These are phyloP conservation scores for Myocastor coypus DNA, from an alignment of 2,113 vertebrate species.

Conservation along the genomic window DNA sequence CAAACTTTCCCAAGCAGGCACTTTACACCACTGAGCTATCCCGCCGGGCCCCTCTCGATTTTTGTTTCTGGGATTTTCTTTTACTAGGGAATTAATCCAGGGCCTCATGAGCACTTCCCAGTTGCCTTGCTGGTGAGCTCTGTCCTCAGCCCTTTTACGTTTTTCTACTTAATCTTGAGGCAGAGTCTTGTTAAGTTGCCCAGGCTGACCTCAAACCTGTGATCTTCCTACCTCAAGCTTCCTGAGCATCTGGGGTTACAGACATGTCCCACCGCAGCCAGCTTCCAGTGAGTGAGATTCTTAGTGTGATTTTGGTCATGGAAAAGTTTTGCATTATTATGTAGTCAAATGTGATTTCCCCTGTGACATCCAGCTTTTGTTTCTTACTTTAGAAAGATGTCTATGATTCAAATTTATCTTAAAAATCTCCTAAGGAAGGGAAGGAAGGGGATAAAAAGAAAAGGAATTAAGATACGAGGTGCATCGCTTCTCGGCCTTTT, in stretches of 20 bases:
- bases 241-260: background rate
- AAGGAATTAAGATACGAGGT: background rate
- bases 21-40: no score
- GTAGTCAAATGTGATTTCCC: background rate
- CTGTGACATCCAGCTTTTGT: slow-evolving; percentile 22
- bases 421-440: background rate
- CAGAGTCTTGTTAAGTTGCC: background rate
- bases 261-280: background rate
- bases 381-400: background rate
- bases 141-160: background rate
- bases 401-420: background rate
- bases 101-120: background rate
- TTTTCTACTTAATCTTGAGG: background rate
- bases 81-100: background rate
- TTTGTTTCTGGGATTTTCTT: background rate
- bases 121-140: background rate
- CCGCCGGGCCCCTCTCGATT: no score
- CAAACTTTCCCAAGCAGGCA: no score
- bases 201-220: background rate
- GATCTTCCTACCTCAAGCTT: background rate
- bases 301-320: background rate
- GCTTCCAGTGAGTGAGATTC: background rate
- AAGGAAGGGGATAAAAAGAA: background rate
- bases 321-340: background rate
- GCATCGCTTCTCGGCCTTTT: no score